A percentile compares a stretch with the other conserved stretches of the same genome.
Evolutionary conservation across 35 echinoderm and acorn worm species (phyloP).

Genomic region (Nesometra sesokonis): DNA sequence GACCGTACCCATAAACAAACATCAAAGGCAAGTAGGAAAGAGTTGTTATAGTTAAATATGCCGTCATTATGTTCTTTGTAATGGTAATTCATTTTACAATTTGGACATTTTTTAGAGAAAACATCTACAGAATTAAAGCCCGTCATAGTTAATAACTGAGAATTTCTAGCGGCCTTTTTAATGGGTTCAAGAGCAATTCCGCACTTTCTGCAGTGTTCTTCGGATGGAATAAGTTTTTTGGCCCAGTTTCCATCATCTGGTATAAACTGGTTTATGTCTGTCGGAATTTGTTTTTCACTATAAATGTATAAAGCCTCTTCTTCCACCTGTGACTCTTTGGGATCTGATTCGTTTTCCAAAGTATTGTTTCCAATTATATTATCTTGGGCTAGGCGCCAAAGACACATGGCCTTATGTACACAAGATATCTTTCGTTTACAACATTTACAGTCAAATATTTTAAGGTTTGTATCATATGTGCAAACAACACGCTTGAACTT

Average conservation of each 20-base stretch:
- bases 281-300: background rate
- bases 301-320: background rate
- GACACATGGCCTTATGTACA: background rate
- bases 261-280: background rate
- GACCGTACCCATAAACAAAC: background rate
- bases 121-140: background rate
- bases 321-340: background rate
- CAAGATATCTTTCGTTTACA: background rate
- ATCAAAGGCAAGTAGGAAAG: constrained; percentile 13
- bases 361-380: background rate
- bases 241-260: background rate
- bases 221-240: background rate
- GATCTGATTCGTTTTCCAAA: background rate
- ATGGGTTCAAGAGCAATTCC: background rate
- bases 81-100: constrained; percentile 8
- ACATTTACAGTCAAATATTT: background rate
- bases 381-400: background rate
- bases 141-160: background rate
- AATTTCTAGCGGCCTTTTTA: background rate
- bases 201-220: background rate
- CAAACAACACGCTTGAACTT: background rate
- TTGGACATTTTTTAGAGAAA: constrained; percentile 9
- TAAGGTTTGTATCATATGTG: background rate
- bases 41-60: constrained; percentile 20
- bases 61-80: constrained; percentile 19